Base-by-base conservation (phyloP, 2,888 invertebrate species). In the Heliconius ismenius region DNA sequence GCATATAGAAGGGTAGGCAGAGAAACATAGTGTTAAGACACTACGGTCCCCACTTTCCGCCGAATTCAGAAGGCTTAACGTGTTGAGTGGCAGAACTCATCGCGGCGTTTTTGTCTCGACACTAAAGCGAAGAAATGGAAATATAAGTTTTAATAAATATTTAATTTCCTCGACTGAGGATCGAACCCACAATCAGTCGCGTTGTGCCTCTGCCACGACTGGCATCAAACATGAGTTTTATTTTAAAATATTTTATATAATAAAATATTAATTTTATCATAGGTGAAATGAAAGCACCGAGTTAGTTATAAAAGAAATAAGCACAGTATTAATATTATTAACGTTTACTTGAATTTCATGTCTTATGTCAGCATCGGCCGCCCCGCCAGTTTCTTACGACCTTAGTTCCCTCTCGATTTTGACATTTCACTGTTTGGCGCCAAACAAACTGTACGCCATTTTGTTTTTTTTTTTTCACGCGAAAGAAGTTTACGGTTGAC, bases 371-470 rank as follows among this genome's bases (percentile, higher is more conserved):
- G 70, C 63, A 69, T 11, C 64, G 32, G 73, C 74, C 68, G 70
- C 78, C 77, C 80, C 78, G 79, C 76, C 78, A 76, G 49, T 54
- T 28, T 28, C 69, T 49, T 28, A 24, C 85, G 86, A 85, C 87
- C 89, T 89, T 90, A 88, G 76, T 70, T 76, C 87, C 79, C 87
- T 82, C 85, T 84, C 81, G 83, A 82, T 84, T 87, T 90, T 90
- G 89, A 89, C 92, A 92, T 91, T 92, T 89, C 90, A 86, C 87
- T 80, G 88, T 87, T 89, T 88, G 87, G 90, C 89, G 89, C 86
- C 85, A 90, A 87, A 84, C 83, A 81, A 81, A 83, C 83, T 77
- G 82, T 84, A 80, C 78, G 70, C 81, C 78, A 79, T 72, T 54
- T 63, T 75, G 58, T 24, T 63, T 64, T 75, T 62, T 78, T 75